phyloP scores from a whole-genome alignment of 2,113 vertebrate genomes.

The Terrapene triunguis region DNA sequence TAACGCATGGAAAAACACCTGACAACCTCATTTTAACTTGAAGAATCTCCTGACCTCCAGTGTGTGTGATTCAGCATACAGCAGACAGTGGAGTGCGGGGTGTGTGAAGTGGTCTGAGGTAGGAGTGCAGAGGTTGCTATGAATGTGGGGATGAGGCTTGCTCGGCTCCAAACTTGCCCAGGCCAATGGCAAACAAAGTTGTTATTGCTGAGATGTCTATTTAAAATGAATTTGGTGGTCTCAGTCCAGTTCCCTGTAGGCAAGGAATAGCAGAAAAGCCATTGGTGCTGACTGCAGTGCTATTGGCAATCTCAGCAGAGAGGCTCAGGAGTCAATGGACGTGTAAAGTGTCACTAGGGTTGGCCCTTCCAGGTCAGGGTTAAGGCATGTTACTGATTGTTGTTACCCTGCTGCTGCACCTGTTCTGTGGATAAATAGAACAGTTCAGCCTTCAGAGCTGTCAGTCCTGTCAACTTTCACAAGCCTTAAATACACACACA shows the following conservation, averaged over 20 bases:
- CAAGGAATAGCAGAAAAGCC: not conserved
- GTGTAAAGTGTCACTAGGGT: not conserved
- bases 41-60: not conserved
- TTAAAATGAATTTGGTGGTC: not conserved
- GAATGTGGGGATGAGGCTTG: not conserved
- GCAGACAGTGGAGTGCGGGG: not conserved
- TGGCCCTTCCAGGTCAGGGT: not conserved
- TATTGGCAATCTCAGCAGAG: not conserved
- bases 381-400: not conserved
- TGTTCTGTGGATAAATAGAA: not conserved
- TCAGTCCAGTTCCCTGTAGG: accelerated
- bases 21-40: not conserved
- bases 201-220: not conserved
- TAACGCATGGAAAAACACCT: not conserved
- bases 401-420: not conserved
- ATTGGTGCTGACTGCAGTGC: not conserved
- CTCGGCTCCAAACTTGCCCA: not conserved
- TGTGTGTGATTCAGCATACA: not conserved
- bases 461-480: not conserved
- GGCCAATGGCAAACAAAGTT: not conserved
- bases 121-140: not conserved
- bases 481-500: not conserved
- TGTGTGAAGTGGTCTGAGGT: not conserved
- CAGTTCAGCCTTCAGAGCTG: not conserved
- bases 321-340: not conserved